A percentile compares a stretch with the other conserved stretches of the same genome.
Evolutionary conservation across 1,140 invertebrate genomes (phyloP).

Genomic region (Notospermus geniculatus): DNA sequence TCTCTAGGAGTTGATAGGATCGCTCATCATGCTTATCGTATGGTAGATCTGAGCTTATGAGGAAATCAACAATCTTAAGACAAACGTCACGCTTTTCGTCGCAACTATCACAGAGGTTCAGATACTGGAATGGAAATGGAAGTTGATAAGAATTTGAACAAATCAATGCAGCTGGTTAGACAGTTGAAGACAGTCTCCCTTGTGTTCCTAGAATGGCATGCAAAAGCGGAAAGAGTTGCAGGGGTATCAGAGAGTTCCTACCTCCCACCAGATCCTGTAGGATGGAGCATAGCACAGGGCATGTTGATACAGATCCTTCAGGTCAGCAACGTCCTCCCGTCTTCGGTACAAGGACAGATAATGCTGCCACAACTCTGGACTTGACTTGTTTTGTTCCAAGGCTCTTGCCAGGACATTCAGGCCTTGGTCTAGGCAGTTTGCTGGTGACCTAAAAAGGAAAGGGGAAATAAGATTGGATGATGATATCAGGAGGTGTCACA

Average conservation of each 20-base stretch:
- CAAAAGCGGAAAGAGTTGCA: too few species aligned
- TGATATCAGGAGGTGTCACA: too few species aligned
- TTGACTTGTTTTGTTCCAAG: constrained; percentile 42
- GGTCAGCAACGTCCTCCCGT: constrained; percentile 30
- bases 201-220: too few species aligned
- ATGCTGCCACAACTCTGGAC: constrained; percentile 39
- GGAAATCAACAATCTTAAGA: constrained; percentile 26
- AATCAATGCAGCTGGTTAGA: too few species aligned
- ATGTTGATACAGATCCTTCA: constrained; percentile 34
- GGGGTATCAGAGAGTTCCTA: too few species aligned
- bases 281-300: constrained; percentile 39
- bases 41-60: constrained; percentile 10
- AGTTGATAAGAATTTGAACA: too few species aligned
- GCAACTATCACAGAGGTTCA: constrained; percentile 22
- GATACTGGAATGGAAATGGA: constrained; percentile 28
- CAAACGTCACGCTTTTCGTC: constrained; percentile 32
- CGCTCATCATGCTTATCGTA: constrained; percentile 8
- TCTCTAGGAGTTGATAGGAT: constrained; percentile 40
- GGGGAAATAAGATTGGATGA: too few species aligned
- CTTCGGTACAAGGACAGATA: constrained; percentile 39
- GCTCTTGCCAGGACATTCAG: constrained; percentile 48
- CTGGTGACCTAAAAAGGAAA: not conserved
- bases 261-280: constrained; percentile 45
- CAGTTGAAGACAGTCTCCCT: too few species aligned
- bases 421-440: constrained; percentile 35